A percentile compares a stretch with the other conserved stretches of the same genome.
Conservation (phyloP, 2,888 invertebrate genomes). For the Epiperipatus broadwayi region DNA sequence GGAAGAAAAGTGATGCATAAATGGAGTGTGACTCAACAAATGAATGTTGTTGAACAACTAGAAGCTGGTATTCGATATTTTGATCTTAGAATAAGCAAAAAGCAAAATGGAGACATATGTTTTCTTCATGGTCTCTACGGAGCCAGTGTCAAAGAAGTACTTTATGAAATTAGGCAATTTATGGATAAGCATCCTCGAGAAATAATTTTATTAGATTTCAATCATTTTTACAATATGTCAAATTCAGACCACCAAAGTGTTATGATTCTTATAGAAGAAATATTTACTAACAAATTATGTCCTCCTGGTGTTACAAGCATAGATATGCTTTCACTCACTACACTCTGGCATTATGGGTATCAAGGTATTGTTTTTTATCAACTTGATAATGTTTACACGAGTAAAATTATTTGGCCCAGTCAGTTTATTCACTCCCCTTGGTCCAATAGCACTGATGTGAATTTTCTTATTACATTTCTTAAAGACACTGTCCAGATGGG, state of each 20-base stretch:
- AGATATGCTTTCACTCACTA: conserved; percentile 39
- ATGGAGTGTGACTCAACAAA: conserved; percentile 59
- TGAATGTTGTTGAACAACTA: conserved; percentile 46
- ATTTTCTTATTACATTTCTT: conserved; percentile 41
- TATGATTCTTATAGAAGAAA: conserved; percentile 37
- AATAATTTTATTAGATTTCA: conserved; percentile 57
- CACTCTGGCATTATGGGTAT: conserved; percentile 38
- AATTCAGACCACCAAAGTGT: conserved; percentile 43
- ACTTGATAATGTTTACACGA: no score
- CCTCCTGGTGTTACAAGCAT: conserved; percentile 38
- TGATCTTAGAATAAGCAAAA: conserved; percentile 58
- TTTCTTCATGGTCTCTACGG: conserved; percentile 65
- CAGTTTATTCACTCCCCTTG: conserved; percentile 54
- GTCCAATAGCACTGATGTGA: conserved; percentile 47
- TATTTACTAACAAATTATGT: conserved; percentile 42
- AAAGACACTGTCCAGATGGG: conserved; percentile 34
- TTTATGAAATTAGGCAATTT: conserved; percentile 46
- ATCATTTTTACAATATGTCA: conserved; percentile 58
- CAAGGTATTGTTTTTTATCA: conserved; percentile 30
- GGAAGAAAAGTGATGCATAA: conserved; percentile 51
- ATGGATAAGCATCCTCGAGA: conserved; percentile 49
- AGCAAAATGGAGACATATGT: conserved; percentile 40
- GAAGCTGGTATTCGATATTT: conserved; percentile 58
- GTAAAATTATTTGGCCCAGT: conserved; percentile 42
- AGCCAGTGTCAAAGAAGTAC: conserved; percentile 40